Evolutionary conservation across 2,797 vertebrate genomes (phyloP), one percentile per base, ranked within the genome.

Genomic region (Karalla daura): DNA sequence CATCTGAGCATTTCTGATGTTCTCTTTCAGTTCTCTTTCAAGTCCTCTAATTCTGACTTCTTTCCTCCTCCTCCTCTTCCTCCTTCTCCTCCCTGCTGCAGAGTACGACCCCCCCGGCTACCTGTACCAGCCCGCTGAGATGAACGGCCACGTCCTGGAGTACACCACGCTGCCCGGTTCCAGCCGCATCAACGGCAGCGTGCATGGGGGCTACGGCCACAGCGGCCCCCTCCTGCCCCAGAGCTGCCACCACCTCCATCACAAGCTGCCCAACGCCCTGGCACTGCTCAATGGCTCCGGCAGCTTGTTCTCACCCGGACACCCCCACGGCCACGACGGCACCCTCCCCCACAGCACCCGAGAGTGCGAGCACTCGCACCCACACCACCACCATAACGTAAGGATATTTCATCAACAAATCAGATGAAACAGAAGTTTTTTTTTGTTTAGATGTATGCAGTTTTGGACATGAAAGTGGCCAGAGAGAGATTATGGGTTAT

Each of bases 51-150:
- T 28, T 30, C 15, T 27, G 9, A 35, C 12, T 15, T 11, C 11
- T 15, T 18, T 20, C 44, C 11, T 0, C 35, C 5, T 36, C 27
- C 40, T 15, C 4, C 28, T 11, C 24, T 28, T 5, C 20, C 13
- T 41, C 30, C 56, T 12, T 64, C 62, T 54, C 78, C 53, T 54
- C 78, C 54, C 55, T 20, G 7, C 61, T 68, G n/a, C 76, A 99
- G 97, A 99, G 20, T 98, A 95, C 0, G 95, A 98, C 86, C 94
- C 96, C 41, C 95, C 97, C 0, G 92, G 96, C 20, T 98, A 98
- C 59, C 90, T 97, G 54, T 98, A 92, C 87, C 96, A 96, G 85
- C 93, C 95, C 0, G 86, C 95, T 0, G 96, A 98, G 43, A 78
- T 97, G 83, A 95, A 80, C 0, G 95, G 96, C 55, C 94, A 96